phyloP scores from a whole-genome alignment of 2,888 invertebrate genomes.

The Latrodectus hesperus region DNA sequence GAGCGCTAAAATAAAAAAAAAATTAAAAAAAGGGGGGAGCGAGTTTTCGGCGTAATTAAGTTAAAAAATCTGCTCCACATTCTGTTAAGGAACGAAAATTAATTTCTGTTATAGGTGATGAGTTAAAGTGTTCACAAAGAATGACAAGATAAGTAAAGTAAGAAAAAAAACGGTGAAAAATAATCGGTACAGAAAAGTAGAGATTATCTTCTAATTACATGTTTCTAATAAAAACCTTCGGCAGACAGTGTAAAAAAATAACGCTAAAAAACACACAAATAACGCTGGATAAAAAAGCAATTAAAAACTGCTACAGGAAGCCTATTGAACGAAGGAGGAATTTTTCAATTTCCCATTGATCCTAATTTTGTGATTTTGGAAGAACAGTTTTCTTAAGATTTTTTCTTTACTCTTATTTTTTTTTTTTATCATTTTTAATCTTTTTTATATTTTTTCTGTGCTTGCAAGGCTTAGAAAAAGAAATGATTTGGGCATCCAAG shows the following conservation, averaged over 20 bases:
- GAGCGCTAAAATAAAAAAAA: conserved; percentile 22
- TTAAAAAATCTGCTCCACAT: conserved; percentile 67
- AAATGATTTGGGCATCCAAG: conserved; percentile 51
- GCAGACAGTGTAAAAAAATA: background rate
- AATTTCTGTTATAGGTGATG: conserved; percentile 69
- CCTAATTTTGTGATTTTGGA: conserved; percentile 61
- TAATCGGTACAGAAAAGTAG: conserved; percentile 55
- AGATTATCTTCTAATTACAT: conserved; percentile 68
- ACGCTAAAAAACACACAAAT: conserved; percentile 4
- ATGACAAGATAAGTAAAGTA: conserved; percentile 21
- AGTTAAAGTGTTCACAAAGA: conserved; percentile 62
- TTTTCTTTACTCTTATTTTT: conserved; percentile 21
- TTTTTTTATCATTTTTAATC: conserved; percentile 28
- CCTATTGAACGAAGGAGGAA: conserved; percentile 37
- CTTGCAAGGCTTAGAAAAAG: conserved; percentile 7
- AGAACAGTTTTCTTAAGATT: conserved; percentile 6
- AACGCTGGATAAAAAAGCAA: conserved; percentile 66
- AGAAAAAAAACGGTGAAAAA: conserved; percentile 39
- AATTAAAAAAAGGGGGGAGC: conserved; percentile 14
- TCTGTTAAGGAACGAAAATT: conserved; percentile 51
- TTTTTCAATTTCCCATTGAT: conserved; percentile 67
- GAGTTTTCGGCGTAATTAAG: conserved; percentile 57
- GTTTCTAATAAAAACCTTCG: conserved; percentile 63
- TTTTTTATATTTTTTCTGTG: conserved; percentile 14
- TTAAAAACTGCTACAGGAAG: conserved; percentile 68